Conservation (phyloP, 1,140 invertebrate species). For the Monochamus saltuarius region DNA sequence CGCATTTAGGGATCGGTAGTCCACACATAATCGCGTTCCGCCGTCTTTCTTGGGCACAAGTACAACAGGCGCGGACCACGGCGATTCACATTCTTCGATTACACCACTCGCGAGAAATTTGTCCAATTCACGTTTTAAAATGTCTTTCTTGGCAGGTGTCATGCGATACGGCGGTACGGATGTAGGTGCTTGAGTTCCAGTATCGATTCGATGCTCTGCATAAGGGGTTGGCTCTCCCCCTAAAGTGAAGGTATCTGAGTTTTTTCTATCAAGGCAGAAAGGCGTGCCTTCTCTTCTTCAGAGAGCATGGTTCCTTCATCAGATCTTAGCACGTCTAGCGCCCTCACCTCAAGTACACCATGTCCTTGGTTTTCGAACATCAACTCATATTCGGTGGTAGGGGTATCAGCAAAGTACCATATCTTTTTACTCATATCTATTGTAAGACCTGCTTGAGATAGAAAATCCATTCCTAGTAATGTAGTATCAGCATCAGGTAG, state of each 20-base stretch:
- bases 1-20: constrained; percentile 51
- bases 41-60: constrained; percentile 55
- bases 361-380: too few relatives aligned
- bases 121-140: constrained; percentile 19
- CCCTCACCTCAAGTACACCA: too few relatives aligned
- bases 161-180: constrained; percentile 31
- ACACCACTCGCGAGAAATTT: too few relatives aligned
- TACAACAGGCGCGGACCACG: constrained; percentile 55
- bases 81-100: constrained; percentile 48
- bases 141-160: constrained; percentile 23
- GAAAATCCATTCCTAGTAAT: not conserved
- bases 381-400: not conserved
- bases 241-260: constrained; percentile 9
- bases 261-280: constrained; percentile 1
- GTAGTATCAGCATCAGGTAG: not conserved
- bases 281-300: not conserved
- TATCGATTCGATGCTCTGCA: constrained; percentile 28
- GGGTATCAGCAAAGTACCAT: not conserved
- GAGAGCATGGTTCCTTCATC: not conserved
- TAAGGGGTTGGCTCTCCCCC: constrained; percentile 20
- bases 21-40: constrained; percentile 50
- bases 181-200: constrained; percentile 17
- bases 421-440: not conserved
- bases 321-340: too few relatives aligned
- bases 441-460: not conserved